Percentiles rank a stretch among this genome's conserved stretches.
phyloP scores from a whole-genome alignment of 2,797 vertebrate species.

The Dendrocincla tyrannina region DNA sequence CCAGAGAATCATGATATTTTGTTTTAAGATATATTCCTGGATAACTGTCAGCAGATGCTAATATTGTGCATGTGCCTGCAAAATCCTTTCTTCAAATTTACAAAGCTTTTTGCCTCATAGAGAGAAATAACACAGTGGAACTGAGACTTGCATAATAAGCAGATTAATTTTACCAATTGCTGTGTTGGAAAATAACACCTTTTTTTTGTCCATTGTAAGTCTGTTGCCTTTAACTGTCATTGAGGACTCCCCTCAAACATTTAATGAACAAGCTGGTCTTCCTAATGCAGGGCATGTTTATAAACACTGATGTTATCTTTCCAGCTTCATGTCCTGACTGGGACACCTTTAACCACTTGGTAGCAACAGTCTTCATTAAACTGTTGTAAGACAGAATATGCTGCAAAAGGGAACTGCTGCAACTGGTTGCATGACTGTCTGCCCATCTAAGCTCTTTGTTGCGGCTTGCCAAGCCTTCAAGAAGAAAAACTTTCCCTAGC shows the following conservation, averaged over 20 bases:
- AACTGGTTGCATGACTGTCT: background rate
- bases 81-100: constrained; percentile 53
- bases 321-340: background rate
- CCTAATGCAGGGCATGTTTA: background rate
- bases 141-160: background rate
- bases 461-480: background rate
- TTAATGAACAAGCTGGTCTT: background rate
- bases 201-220: background rate
- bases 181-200: background rate
- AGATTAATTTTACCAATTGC: constrained; percentile 8
- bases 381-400: background rate
- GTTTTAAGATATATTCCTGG: background rate
- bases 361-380: background rate
- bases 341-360: background rate
- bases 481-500: background rate
- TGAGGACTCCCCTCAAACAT: background rate
- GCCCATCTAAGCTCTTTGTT: background rate
- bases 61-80: background rate
- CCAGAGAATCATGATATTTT: background rate
- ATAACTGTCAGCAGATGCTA: background rate
- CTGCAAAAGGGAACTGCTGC: background rate
- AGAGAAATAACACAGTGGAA: background rate
- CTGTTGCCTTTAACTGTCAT: background rate
- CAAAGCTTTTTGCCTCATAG: constrained; percentile 18
- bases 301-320: background rate